Base-by-base conservation (phyloP, 1,140 invertebrate species). In the Hesperophylax magnus region DNA sequence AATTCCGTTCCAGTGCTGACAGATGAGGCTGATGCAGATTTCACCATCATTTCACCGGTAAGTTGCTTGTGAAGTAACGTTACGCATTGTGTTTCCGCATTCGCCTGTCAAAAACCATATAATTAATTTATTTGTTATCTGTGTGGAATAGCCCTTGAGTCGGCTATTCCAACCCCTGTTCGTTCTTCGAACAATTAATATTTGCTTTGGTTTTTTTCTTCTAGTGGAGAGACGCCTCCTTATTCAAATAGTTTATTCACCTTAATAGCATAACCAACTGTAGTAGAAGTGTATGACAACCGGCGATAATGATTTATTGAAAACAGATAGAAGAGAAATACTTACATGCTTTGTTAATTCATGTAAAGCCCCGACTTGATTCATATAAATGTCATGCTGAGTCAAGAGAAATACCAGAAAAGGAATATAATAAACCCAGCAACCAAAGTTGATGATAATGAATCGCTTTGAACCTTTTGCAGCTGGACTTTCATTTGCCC, bases 301-400 rank as follows among this genome's bases (percentile, higher is more conserved):
- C 47, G 47, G 54, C 22, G 18, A 74, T 74, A 74, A 78, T 81
- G 80, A 81, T 81, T 81, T 81, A 81, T 81, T 69, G 80, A 78
- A 81, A 81, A 76, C 63, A 77, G 80, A 81, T 81, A 81, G 72
- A 78, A 69, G 76, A 72, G 58, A 77, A 81, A 81, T 78, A 54
- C 67, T 39, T 24, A 81, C 80, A 81, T 47, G 75, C 61, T 81
- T 81, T 71, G 72, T 63, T 81, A 81, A 81, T 81, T 81, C 80
- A 53, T 71, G 31, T 65, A 75, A 81, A 54, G 20, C 58, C 69
- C 27, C 61, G 63, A 34, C 67, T 74, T n/a, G 17, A 61, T 0
- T 31, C 4, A 7, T 7, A 8, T 9, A 69, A 69, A 39, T 39
- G 7, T 20, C 9, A 15, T 2, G 3, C 9, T 14, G 2, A 61